Percentiles rank a stretch among this genome's conserved stretches.
Evolutionary conservation across 2,113 vertebrate species (phyloP).

Genomic region (Eulemur macaco): DNA sequence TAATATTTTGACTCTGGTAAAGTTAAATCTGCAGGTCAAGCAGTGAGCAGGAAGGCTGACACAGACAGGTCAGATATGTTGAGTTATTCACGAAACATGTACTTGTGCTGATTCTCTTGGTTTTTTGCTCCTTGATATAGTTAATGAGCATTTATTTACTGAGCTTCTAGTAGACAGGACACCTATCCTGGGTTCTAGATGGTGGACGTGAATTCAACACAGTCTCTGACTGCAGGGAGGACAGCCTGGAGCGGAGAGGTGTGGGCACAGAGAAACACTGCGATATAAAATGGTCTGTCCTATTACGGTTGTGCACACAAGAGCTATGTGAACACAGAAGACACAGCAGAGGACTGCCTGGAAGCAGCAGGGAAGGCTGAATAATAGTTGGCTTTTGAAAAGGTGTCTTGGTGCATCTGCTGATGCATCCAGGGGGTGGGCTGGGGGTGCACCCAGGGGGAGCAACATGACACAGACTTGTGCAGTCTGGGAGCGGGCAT

Average conservation of each 20-base stretch:
- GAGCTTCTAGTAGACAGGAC: background rate
- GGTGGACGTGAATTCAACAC: background rate
- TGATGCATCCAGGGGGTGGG: accelerated
- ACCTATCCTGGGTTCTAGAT: background rate
- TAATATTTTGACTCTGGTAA: background rate
- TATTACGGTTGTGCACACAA: background rate
- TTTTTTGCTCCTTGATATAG: background rate
- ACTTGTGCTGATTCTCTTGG: background rate
- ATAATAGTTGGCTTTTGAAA: background rate
- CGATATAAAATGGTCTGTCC: accelerated
- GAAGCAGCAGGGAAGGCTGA: accelerated
- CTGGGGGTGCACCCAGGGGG: background rate
- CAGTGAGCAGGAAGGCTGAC: background rate
- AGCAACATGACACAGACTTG: background rate
- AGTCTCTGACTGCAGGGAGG: background rate
- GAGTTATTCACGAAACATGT: background rate
- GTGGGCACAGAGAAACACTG: accelerated
- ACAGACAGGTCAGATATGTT: background rate
- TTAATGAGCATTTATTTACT: background rate
- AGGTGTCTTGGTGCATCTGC: background rate
- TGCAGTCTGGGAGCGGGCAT: background rate
- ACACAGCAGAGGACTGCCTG: too few relatives aligned
- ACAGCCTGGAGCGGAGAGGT: background rate
- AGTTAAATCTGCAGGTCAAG: background rate
- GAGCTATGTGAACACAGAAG: background rate